These are phyloP conservation scores for Oreonectes daqikongensis DNA, from an alignment of 2,797 vertebrate species.

Conservation along the genomic window DNA sequence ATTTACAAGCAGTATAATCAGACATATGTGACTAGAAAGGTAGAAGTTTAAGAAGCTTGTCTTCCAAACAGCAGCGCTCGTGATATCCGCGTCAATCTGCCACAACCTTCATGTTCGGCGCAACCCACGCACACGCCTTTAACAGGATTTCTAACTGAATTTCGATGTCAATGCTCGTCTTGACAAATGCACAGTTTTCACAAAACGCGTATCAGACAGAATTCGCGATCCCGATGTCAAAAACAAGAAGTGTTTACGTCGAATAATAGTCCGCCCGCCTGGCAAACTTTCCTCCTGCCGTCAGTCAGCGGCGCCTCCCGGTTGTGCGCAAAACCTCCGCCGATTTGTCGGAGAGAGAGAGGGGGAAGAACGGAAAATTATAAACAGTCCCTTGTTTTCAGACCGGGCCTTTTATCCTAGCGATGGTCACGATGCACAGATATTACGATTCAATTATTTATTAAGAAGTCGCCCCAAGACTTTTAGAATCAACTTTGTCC, in stretches of 20 bases:
- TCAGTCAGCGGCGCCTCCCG: slow-evolving; percentile 47
- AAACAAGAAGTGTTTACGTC: slow-evolving; percentile 43
- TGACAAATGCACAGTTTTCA: neutral
- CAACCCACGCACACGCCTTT: slow-evolving; percentile 52
- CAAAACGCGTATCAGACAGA: neutral
- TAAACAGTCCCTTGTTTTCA: slow-evolving; percentile 28
- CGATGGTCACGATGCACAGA: slow-evolving; percentile 12
- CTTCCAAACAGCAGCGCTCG: slow-evolving; percentile 36
- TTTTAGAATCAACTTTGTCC: neutral
- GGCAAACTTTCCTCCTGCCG: slow-evolving; percentile 58
- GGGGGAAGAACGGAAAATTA: slow-evolving; percentile 32
- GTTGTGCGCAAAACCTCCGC: slow-evolving; percentile 38
- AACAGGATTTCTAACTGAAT: slow-evolving; percentile 29
- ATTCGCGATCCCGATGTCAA: slow-evolving; percentile 3
- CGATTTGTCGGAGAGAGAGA: slow-evolving; percentile 36
- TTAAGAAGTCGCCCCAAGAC: neutral
- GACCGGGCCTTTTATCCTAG: slow-evolving; percentile 1
- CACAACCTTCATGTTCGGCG: slow-evolving; percentile 45
- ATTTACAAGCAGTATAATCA: neutral
- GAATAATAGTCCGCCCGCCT: slow-evolving; percentile 59
- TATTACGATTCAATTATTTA: slow-evolving; percentile 9
- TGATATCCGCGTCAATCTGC: slow-evolving; percentile 53
- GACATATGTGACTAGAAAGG: neutral
- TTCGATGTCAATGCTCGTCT: slow-evolving; percentile 13
- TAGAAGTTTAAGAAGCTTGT: slow-evolving; percentile 15